These are phyloP conservation scores for Metacarcinus magister DNA, from an alignment of 2,888 invertebrate genomes.

Conservation along the genomic window DNA sequence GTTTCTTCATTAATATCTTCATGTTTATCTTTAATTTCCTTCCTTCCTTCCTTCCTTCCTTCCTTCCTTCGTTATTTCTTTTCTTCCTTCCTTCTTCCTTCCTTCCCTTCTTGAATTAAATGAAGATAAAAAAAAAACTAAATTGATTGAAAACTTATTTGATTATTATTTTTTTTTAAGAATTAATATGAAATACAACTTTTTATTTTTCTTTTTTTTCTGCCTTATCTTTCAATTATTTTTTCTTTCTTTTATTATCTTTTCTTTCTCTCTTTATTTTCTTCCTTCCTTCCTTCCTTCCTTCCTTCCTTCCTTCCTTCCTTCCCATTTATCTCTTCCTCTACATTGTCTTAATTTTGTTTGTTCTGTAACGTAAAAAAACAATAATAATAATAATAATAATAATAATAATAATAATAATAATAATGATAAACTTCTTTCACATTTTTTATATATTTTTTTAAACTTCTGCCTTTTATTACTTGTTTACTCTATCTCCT, in stretches of 20 bases:
- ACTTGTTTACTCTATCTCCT: background rate
- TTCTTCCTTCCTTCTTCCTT: background rate
- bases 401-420: background rate
- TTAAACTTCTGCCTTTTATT: background rate
- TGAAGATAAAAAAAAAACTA: background rate
- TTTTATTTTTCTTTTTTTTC: background rate
- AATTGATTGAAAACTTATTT: too few species aligned
- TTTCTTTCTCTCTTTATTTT: background rate
- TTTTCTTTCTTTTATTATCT: background rate
- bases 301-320: background rate
- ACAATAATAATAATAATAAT: constrained; percentile 40
- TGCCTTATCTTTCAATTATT: background rate
- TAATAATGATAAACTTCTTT: background rate
- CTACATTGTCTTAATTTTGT: too few species aligned
- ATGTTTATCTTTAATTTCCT: background rate
- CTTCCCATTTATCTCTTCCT: too few species aligned
- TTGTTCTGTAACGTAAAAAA: background rate
- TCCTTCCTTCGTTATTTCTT: background rate
- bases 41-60: too few species aligned
- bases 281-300: background rate
- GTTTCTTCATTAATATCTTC: background rate
- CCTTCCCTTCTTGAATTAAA: background rate
- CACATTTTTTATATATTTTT: background rate
- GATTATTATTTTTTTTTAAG: too few species aligned
- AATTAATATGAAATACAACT: too few species aligned